phyloP scores from a whole-genome alignment of 2,797 vertebrate genomes.

The Squalus acanthias region DNA sequence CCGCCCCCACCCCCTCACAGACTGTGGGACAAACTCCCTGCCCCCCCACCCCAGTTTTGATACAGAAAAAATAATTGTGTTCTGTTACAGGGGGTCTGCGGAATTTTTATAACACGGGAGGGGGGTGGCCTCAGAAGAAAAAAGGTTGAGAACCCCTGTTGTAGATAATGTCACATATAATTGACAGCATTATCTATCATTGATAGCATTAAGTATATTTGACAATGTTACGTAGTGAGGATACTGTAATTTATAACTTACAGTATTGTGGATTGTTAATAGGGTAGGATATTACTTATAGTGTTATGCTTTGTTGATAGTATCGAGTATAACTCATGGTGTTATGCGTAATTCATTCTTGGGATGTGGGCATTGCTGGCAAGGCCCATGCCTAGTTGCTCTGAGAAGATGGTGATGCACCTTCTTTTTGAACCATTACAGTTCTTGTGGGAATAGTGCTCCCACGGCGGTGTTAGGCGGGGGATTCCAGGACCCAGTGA shows the following conservation, averaged over 20 bases:
- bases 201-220: background rate
- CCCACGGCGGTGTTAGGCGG: background rate
- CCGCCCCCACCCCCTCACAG: no score
- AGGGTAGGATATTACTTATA: background rate
- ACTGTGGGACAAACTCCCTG: no score
- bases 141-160: no score
- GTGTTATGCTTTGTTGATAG: background rate
- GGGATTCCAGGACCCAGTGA: background rate
- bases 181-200: background rate
- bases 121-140: no score
- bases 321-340: background rate
- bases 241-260: background rate
- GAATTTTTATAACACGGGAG: no score
- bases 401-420: background rate
- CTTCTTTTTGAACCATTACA: background rate
- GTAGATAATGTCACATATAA: background rate
- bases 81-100: no score
- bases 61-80: no score
- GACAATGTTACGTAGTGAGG: background rate
- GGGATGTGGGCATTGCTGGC: background rate
- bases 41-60: no score
- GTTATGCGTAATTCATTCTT: background rate
- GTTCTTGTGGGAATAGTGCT: background rate
- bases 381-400: background rate
- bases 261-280: background rate